These are phyloP conservation scores for Tanytarsus gracilentus DNA, from an alignment of 2,888 invertebrate species.

Conservation along the genomic window DNA sequence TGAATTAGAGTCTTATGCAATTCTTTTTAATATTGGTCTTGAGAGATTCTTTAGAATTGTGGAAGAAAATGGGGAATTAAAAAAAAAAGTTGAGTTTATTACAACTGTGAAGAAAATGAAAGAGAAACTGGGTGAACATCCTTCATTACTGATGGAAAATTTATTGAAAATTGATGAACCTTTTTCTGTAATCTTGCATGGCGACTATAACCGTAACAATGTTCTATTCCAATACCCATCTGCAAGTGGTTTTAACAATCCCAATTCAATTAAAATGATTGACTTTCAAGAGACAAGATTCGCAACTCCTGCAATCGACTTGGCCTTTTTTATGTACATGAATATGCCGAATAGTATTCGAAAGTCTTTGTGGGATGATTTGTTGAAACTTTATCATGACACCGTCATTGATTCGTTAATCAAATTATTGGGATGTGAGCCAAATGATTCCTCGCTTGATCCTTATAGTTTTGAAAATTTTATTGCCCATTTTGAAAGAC, in stretches of 20 bases:
- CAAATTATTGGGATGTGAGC: constrained; percentile 33
- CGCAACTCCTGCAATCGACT: constrained; percentile 38
- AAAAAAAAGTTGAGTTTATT: constrained; percentile 30
- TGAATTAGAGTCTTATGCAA: constrained; percentile 35
- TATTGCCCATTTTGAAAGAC: constrained; percentile 37
- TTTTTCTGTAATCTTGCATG: constrained; percentile 39
- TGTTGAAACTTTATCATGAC: constrained; percentile 36
- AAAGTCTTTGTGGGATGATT: constrained; percentile 33
- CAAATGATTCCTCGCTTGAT: constrained; percentile 30
- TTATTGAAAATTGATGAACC: constrained; percentile 35
- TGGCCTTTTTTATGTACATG: constrained; percentile 40
- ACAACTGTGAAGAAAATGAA: constrained; percentile 34
- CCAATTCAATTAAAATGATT: constrained; percentile 37
- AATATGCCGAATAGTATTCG: constrained; percentile 35
- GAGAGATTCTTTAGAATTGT: constrained; percentile 39
- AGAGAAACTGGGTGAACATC: constrained; percentile 35
- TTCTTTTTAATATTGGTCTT: constrained; percentile 37
- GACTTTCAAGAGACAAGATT: constrained; percentile 41
- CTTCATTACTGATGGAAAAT: constrained; percentile 36
- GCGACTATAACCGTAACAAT: constrained; percentile 42
- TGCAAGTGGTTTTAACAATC: constrained; percentile 29
- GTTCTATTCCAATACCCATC: constrained; percentile 38
- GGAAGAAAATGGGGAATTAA: constrained; percentile 32
- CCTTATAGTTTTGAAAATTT: constrained; percentile 35
- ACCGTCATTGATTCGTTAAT: constrained; percentile 35